Evolutionary conservation across 2,888 invertebrate species (phyloP).

Genomic region (Hoplodrina ambigua): DNA sequence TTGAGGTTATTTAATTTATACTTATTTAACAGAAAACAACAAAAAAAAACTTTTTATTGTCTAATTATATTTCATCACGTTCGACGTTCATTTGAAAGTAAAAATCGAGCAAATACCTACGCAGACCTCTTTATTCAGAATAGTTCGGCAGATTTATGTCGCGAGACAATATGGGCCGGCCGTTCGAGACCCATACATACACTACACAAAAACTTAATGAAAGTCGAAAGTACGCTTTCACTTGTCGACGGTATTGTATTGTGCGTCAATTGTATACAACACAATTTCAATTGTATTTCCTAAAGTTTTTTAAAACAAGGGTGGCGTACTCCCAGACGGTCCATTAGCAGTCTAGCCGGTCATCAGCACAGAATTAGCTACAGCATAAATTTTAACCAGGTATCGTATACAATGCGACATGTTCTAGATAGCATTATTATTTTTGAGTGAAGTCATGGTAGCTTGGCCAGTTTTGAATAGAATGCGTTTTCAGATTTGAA

Average conservation of each 20-base stretch:
- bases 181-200: conserved; percentile 83
- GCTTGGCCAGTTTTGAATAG: conserved; percentile 50
- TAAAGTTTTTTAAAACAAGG: conserved; percentile 73
- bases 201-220: conserved; percentile 89
- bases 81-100: conserved; percentile 71
- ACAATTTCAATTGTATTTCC: conserved; percentile 74
- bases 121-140: conserved; percentile 74
- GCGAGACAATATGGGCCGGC: conserved; percentile 87
- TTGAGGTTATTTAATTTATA: conserved; percentile 48
- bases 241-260: conserved; percentile 85
- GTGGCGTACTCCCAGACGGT: conserved; percentile 65
- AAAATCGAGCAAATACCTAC: conserved; percentile 76
- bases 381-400: conserved; percentile 59
- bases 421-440: conserved; percentile 59
- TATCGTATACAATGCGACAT: conserved; percentile 60
- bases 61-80: conserved; percentile 69
- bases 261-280: conserved; percentile 83
- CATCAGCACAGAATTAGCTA: conserved; percentile 64
- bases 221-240: conserved; percentile 90
- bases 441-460: conserved; percentile 55
- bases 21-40: conserved; percentile 31
- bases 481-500: conserved; percentile 57
- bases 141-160: conserved; percentile 80
- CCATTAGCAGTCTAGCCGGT: conserved; percentile 60
- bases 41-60: conserved; percentile 48